phyloP scores from a whole-genome alignment of 2,113 vertebrate genomes.

The Eptesicus fuscus region DNA sequence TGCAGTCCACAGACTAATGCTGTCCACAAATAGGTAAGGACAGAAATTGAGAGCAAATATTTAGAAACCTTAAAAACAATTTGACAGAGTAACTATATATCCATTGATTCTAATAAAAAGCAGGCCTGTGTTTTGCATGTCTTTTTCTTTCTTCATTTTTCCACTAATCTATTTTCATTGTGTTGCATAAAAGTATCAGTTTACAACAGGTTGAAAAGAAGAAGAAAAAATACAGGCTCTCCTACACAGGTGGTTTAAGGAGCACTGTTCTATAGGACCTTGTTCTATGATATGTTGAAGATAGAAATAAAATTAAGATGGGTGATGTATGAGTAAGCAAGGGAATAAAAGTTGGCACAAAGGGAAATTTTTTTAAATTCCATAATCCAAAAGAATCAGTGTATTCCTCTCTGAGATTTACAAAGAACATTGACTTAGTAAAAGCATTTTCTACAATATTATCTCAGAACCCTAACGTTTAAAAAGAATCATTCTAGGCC shows the following conservation, averaged over 20 bases:
- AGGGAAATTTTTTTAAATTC: neutral
- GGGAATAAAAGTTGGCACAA: neutral
- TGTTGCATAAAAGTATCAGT: neutral
- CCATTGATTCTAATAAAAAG: neutral
- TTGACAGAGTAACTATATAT: neutral
- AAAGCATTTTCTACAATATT: neutral
- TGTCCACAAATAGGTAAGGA: neutral
- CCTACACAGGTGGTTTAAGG: neutral
- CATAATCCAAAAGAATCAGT: neutral
- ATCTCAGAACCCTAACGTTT: neutral
- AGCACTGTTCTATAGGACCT: neutral
- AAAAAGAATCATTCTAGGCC: neutral
- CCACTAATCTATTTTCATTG: neutral
- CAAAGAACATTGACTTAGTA: neutral
- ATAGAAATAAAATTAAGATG: constrained; percentile 4
- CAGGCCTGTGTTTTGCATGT: neutral
- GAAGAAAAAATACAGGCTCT: neutral
- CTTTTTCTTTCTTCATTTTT: constrained; percentile 7
- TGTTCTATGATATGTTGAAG: neutral
- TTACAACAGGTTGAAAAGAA: neutral
- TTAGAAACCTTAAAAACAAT: neutral
- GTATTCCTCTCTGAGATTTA: neutral
- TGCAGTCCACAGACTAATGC: neutral
- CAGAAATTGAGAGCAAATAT: neutral
- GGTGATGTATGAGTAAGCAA: neutral